These are phyloP conservation scores for Mayetiola destructor DNA, from an alignment of 2,888 invertebrate genomes.

Conservation along the genomic window DNA sequence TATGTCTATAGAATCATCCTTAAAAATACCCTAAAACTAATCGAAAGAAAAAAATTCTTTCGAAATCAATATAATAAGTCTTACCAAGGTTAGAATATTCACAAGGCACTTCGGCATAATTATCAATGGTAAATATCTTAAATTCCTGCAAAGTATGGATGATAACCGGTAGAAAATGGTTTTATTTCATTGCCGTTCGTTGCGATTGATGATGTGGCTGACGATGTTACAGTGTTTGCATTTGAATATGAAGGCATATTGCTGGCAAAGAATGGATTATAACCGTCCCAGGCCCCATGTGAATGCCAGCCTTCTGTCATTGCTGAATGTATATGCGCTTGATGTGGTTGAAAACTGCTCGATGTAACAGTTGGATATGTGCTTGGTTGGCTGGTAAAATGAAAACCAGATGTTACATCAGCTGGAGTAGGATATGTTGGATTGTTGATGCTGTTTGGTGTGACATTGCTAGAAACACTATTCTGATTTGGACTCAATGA, in stretches of 20 bases:
- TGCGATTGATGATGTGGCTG: background rate
- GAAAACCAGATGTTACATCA: slow-evolving; percentile 11
- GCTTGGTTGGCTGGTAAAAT: slow-evolving; percentile 35
- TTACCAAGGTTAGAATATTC: too few species aligned
- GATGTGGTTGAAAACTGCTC: slow-evolving; percentile 34
- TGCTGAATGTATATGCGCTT: slow-evolving; percentile 38
- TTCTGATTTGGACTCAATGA: slow-evolving; percentile 31
- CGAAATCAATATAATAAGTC: too few species aligned
- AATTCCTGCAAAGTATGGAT: too few species aligned
- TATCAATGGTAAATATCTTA: too few species aligned
- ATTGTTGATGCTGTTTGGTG: slow-evolving; percentile 16
- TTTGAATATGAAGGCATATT: slow-evolving; percentile 45
- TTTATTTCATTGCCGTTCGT: slow-evolving; percentile 49
- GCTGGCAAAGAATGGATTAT: slow-evolving; percentile 50
- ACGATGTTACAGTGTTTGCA: slow-evolving; percentile 38
- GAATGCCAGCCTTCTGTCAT: slow-evolving; percentile 40
- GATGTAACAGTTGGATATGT: slow-evolving; percentile 20
- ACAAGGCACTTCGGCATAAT: too few species aligned
- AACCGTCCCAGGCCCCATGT: slow-evolving; percentile 42
- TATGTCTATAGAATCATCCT: too few species aligned
- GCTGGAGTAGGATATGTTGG: background rate
- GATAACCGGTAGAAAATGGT: slow-evolving; percentile 30
- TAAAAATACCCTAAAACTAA: too few species aligned
- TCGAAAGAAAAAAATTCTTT: too few species aligned
- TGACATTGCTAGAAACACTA: too few species aligned